Conservation (phyloP, 2,888 invertebrate genomes). For the Agrochola lota region DNA sequence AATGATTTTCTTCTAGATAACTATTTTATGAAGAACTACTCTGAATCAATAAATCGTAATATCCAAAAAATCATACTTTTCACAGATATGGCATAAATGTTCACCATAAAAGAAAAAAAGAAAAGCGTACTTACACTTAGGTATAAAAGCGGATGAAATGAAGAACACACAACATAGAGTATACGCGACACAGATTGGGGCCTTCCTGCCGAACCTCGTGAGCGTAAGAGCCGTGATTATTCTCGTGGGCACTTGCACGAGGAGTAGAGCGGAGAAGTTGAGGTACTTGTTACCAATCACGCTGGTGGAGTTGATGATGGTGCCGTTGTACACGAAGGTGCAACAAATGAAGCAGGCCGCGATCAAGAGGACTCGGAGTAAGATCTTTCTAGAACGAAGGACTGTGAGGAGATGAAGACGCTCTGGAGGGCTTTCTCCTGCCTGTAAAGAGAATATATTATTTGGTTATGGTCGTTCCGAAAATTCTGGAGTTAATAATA, state of each 20-base stretch:
- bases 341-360: constrained; percentile 93
- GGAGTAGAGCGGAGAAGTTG: constrained; percentile 92
- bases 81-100: not conserved
- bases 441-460: constrained; percentile 64
- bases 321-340: constrained; percentile 94
- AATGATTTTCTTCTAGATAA: not conserved
- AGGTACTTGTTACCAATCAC: constrained; percentile 94
- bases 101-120: not conserved
- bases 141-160: constrained; percentile 89
- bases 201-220: constrained; percentile 91
- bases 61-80: not conserved
- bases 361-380: constrained; percentile 81
- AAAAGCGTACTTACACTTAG: constrained; percentile 82
- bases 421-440: constrained; percentile 60
- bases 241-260: constrained; percentile 92
- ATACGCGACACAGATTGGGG: constrained; percentile 85
- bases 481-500: not conserved
- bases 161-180: constrained; percentile 88
- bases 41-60: not conserved
- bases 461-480: not conserved
- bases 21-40: not conserved
- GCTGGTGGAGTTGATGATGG: constrained; percentile 94
- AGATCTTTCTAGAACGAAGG: constrained; percentile 80
- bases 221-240: constrained; percentile 89
- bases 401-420: constrained; percentile 73